Base-by-base conservation (phyloP, 2,888 invertebrate genomes). In the Nymphalis urticae region DNA sequence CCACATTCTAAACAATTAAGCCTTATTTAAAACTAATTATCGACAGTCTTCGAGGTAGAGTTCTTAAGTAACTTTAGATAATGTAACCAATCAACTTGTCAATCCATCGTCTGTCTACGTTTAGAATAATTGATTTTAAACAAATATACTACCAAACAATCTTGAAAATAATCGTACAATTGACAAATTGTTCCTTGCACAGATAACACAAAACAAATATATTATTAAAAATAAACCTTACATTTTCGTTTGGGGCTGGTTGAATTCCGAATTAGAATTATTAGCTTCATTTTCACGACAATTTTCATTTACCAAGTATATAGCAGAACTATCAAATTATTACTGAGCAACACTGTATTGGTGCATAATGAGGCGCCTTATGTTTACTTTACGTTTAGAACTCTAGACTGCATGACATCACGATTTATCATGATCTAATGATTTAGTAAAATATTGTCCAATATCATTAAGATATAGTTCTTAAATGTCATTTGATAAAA, bases 371-470 rank as follows among this genome's bases (percentile, higher is more conserved):
- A 21, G 66, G 59, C 71, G 51, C 64, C 54, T 60, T 62, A 61
- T 85, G 79, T 81, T 80, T 80, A 76, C 75, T 69, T 77, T 77
- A 69, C 72, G 73, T 75, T 84, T 82, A 79, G 77, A 69, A 63
- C 59, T 67, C 76, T 76, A 78, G 66, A 72, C 69, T 65, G 17
- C 62, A 75, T 87, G 87, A 87, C 82, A 84, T 88, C 86, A 88
- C 79, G 24, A 21, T 58, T 62, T 63, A 72, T 71, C 76, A 75
- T 82, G 78, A 80, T 75, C 72, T 61, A 75, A 75, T 74, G 73
- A 79, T 76, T 76, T 42, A 71, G 75, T 76, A 72, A 77, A 76
- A 77, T 80, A 77, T 75, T 77, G 72, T 71, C 66, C 77, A 75
- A 78, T 79, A 75, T 62, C 58, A 66, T 70, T 71, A 50, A 51